phyloP scores from a whole-genome alignment of 2,888 invertebrate genomes.

The Cartodere bifasciata region DNA sequence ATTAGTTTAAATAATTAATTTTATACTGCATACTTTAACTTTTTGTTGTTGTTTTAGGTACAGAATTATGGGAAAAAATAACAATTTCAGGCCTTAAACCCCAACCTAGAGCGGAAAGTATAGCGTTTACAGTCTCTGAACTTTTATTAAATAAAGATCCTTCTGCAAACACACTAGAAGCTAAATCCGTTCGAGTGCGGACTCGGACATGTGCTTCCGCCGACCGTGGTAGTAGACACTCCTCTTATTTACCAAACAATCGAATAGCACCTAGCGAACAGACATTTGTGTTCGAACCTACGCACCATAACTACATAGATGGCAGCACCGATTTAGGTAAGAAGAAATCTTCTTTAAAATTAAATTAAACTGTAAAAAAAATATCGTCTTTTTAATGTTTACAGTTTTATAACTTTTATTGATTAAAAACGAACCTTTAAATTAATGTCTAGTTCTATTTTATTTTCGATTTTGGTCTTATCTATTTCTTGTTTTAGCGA shows the following conservation, averaged over 20 bases:
- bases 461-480: too few species aligned
- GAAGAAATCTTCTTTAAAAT: too few species aligned
- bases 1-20: too few species aligned
- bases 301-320: constrained; percentile 35
- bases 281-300: constrained; percentile 36
- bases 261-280: constrained; percentile 31
- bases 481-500: constrained; percentile 21
- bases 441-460: too few species aligned
- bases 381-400: too few species aligned
- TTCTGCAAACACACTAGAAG: constrained; percentile 21
- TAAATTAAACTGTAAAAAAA: too few species aligned
- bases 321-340: too few species aligned
- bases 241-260: constrained; percentile 34
- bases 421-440: too few species aligned
- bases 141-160: constrained; percentile 33
- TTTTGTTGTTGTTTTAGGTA: constrained; percentile 36
- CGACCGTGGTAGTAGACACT: constrained; percentile 31
- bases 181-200: constrained; percentile 24
- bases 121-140: constrained; percentile 52
- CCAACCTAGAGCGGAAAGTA: constrained; percentile 55
- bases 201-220: constrained; percentile 30
- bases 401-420: too few species aligned
- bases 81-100: constrained; percentile 47
- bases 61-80: constrained; percentile 66
- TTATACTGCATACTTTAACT: too few species aligned